Evolutionary conservation across 2,797 vertebrate genomes (phyloP).

Genomic region (Loris lydekkerianus): DNA sequence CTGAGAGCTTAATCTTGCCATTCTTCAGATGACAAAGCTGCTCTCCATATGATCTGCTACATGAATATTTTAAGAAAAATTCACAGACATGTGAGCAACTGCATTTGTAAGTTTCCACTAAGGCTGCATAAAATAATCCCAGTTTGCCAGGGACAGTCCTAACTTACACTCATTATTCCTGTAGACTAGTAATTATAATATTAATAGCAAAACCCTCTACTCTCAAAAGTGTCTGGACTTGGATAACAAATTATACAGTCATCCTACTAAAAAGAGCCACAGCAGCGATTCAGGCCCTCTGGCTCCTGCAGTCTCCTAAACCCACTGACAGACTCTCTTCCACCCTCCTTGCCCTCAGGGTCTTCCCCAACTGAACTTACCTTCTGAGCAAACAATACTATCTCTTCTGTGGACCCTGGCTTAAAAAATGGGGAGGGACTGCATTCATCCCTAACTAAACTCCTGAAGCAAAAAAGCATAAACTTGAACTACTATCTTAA

Average conservation of each 20-base stretch:
- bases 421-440: neutral
- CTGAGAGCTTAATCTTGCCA: neutral
- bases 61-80: slow-evolving; percentile 53
- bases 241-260: neutral
- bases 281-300: neutral
- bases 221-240: slow-evolving; percentile 15
- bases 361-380: neutral
- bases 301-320: neutral
- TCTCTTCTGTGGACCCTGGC: neutral
- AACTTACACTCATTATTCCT: slow-evolving; percentile 14
- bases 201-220: slow-evolving; percentile 34
- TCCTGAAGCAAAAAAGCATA: slow-evolving; percentile 24
- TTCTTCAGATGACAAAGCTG: slow-evolving; percentile 10
- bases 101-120: slow-evolving; percentile 52
- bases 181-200: slow-evolving; percentile 23
- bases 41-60: slow-evolving; percentile 21
- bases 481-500: neutral
- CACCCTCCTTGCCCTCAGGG: neutral
- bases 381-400: neutral
- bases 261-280: neutral
- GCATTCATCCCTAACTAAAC: slow-evolving; percentile 8
- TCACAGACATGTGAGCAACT: slow-evolving; percentile 35
- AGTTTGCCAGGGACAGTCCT: neutral
- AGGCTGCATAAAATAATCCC: slow-evolving; percentile 42
- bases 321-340: neutral